A percentile compares a stretch with the other conserved stretches of the same genome.
Evolutionary conservation across 2,797 vertebrate genomes (phyloP).

Genomic region (Sebastolobus alascanus): DNA sequence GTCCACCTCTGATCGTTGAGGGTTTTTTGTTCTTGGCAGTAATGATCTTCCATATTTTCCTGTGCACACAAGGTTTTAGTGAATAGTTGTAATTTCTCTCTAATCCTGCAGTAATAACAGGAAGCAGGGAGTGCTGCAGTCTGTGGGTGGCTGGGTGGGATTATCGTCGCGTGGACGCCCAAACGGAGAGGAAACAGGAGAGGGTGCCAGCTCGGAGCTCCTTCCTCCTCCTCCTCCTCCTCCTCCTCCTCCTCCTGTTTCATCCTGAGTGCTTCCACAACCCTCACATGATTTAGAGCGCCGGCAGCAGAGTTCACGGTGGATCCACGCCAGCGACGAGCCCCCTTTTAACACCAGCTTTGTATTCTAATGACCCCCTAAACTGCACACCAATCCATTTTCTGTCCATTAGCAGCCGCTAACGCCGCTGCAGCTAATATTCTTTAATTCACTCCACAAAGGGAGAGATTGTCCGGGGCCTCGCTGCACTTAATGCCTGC

Average conservation of each 20-base stretch:
- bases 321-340: conserved; percentile 47
- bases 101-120: conserved; percentile 56
- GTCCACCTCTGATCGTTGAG: not conserved
- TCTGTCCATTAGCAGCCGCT: conserved; percentile 71
- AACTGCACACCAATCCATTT: conserved; percentile 73
- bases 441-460: conserved; percentile 79
- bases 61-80: not conserved
- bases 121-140: conserved; percentile 33
- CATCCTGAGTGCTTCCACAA: conserved; percentile 11
- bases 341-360: conserved; percentile 72
- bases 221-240: conserved; percentile 18
- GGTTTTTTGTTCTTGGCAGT: not conserved
- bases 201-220: conserved; percentile 18
- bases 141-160: conserved; percentile 58
- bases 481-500: conserved; percentile 74
- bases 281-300: conserved; percentile 60
- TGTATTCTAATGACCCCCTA: conserved; percentile 69
- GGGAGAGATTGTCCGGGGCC: conserved; percentile 68
- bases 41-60: not conserved
- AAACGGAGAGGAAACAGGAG: conserved; percentile 26
- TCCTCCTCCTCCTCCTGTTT: conserved; percentile 23
- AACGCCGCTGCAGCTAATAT: conserved; percentile 60
- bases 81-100: conserved; percentile 42
- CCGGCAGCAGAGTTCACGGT: conserved; percentile 56
- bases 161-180: conserved; percentile 47